Conservation (phyloP, 2,113 vertebrate species). For the Notechis scutatus region DNA sequence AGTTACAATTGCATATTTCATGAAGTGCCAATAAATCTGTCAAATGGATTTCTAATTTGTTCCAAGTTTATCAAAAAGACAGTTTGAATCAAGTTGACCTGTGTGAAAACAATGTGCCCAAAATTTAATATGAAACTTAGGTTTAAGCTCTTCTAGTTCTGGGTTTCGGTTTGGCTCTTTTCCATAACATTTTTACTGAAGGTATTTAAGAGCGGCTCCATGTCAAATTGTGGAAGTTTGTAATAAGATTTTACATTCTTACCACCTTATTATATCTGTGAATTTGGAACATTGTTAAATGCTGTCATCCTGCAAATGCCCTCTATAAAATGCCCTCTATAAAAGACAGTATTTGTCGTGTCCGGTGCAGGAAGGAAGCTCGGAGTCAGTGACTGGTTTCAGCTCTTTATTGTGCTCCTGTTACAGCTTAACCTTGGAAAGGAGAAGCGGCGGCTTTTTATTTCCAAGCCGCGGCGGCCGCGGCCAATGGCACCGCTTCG, state of each 20-base stretch:
- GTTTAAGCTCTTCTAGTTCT: conserved; percentile 5
- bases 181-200: conserved; percentile 21
- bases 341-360: neutral
- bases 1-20: neutral
- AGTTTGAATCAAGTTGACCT: neutral
- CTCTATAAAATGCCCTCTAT: neutral
- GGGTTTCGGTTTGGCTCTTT: conserved; percentile 5
- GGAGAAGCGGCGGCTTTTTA: too few relatives aligned
- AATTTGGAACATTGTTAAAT: conserved; percentile 7
- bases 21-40: neutral
- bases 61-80: neutral
- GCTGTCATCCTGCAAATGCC: neutral
- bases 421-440: too few relatives aligned
- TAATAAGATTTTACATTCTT: neutral
- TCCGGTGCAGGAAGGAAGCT: too few relatives aligned
- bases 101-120: neutral
- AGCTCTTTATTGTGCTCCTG: too few relatives aligned
- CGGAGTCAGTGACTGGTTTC: too few relatives aligned
- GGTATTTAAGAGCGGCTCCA: conserved; percentile 12
- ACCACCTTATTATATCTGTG: rapidly evolving
- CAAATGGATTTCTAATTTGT: neutral
- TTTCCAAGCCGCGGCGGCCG: too few relatives aligned
- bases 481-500: too few relatives aligned
- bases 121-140: conserved; percentile 1
- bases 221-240: conserved; percentile 20